These are phyloP conservation scores for Eira barbara DNA, from an alignment of 2,113 vertebrate genomes.

Conservation along the genomic window DNA sequence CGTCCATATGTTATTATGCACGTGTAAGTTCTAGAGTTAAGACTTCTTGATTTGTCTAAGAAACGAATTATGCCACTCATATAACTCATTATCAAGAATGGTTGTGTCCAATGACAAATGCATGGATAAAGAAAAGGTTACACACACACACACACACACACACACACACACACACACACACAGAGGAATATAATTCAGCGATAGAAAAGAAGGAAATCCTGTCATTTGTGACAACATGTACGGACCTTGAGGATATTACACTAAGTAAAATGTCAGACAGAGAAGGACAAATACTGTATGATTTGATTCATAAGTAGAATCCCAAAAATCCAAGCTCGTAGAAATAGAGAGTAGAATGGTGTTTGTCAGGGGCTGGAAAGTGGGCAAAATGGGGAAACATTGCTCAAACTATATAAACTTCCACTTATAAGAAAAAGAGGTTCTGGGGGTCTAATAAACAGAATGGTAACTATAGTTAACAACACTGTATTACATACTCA, in stretches of 20 bases:
- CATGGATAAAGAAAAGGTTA: not conserved
- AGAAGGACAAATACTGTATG: not conserved
- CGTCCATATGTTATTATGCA: not conserved
- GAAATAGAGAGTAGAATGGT: not conserved
- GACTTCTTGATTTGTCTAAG: not conserved
- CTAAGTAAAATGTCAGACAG: not conserved
- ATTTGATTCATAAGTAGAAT: not conserved
- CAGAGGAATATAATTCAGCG: not conserved
- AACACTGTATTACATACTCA: not conserved
- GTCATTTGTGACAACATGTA: not conserved
- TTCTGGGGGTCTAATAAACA: not conserved
- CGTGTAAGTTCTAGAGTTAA: not conserved
- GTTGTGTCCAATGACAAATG: not conserved
- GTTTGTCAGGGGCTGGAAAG: not conserved
- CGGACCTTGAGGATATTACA: not conserved
- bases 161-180: not conserved
- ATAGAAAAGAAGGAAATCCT: not conserved
- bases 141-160: not conserved
- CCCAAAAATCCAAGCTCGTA: not conserved
- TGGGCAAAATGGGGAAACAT: not conserved
- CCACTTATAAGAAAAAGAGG: not conserved
- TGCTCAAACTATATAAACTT: not conserved
- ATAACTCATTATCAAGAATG: not conserved
- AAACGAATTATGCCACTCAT: not conserved
- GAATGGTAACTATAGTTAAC: not conserved